Evolutionary conservation across 2,113 vertebrate species (phyloP), one percentile per base, ranked within the genome.

Genomic region (Oostethus manadensis): DNA sequence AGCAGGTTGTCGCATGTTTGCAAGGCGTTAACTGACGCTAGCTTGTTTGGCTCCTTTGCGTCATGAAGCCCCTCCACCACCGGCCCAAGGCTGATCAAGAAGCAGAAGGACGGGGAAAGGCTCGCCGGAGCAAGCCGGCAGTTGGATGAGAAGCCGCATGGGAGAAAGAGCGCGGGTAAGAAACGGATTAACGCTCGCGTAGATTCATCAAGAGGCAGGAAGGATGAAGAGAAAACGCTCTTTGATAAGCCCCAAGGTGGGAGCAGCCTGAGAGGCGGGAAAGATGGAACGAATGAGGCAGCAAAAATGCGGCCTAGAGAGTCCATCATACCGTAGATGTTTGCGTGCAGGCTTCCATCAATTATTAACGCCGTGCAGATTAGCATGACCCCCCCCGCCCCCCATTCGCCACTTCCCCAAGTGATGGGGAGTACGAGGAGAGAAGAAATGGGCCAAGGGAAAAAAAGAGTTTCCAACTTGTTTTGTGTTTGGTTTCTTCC

Each of bases 281-380:
- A 64, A 62, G 62, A 79, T 70, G 73, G 68, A 81, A 67, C 49
- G 65, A 74, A 72, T 67, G 73, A 67, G 59, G 58, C 33, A 55
- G 60, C 62, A 43, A 70, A 70, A 73, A 26, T 46, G 73, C 55
- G 51, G 60, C 40, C 56, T 66, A 64, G 44, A 64, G 76, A 83
- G 80, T 77, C 77, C 74, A 83, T 79, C 77, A 73, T 62, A 6
- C 29, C 8, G 29, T 33, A 81, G 80, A 80, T 78, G 73, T 78
- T 71, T 77, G 71, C 71, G 79, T 74, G 71, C 77, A 59, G 76
- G 65, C 78, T 76, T 78, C 76, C 81, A 88, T 91, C 82, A 87
- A 88, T 90, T 89, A 90, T 91, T 90, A 87, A 90, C 80, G 76
- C 56, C 69, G 83, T 88, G 84, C 86, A 90, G 86, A 90, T 91